Evolutionary conservation across 2,888 invertebrate genomes (phyloP).

Genomic region (Leptopilina drosophilae): DNA sequence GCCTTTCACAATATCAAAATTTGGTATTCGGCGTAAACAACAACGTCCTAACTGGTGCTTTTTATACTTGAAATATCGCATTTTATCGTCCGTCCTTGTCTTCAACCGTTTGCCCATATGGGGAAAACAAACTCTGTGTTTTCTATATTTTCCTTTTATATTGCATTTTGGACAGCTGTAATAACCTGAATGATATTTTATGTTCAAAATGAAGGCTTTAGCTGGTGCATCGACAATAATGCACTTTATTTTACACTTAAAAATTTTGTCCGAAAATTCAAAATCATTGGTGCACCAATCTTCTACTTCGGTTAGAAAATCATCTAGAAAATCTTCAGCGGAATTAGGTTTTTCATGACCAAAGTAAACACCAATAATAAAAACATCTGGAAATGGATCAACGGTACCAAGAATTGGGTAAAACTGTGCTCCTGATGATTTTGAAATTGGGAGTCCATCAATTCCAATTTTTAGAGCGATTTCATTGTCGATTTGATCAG

Average conservation of each 20-base stretch:
- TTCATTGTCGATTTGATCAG: neutral
- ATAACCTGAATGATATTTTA: slow-evolving; percentile 45
- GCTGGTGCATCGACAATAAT: slow-evolving; percentile 48
- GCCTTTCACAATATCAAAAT: slow-evolving; percentile 44
- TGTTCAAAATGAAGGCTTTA: slow-evolving; percentile 47
- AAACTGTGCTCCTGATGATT: slow-evolving; percentile 33
- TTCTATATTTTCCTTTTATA: slow-evolving; percentile 41
- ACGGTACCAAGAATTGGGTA: slow-evolving; percentile 52
- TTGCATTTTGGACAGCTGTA: slow-evolving; percentile 50
- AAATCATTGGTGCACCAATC: slow-evolving; percentile 21
- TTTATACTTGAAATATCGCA: slow-evolving; percentile 28
- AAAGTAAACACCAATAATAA: slow-evolving; percentile 43
- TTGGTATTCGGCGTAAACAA: slow-evolving; percentile 43
- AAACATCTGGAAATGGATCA: slow-evolving; percentile 37
- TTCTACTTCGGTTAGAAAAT: slow-evolving; percentile 36
- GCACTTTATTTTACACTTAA: slow-evolving; percentile 21
- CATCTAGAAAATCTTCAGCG: slow-evolving; percentile 28
- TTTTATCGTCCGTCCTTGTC: slow-evolving; percentile 44
- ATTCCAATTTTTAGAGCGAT: slow-evolving; percentile 45
- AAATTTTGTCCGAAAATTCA: neutral
- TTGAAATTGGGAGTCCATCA: slow-evolving; percentile 38
- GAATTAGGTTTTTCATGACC: slow-evolving; percentile 35
- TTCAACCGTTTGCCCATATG: neutral
- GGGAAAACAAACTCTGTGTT: slow-evolving; percentile 42
- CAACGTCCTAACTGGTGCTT: neutral